Base-by-base conservation (phyloP, 2,797 vertebrate genomes). In the Crocodylus rhombifer region DNA sequence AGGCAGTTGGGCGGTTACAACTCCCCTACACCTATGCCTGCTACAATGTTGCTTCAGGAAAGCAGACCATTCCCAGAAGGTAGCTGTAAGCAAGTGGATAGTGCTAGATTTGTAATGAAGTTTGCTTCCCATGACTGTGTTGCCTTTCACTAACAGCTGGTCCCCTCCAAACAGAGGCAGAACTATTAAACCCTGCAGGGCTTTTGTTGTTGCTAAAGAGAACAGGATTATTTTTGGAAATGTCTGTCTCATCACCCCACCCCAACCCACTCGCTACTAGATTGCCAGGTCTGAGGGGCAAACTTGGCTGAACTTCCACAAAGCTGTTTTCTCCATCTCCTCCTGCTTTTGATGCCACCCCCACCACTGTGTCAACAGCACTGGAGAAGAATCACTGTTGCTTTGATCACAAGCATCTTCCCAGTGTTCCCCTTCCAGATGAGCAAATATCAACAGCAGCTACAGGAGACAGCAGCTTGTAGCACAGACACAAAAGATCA, bases 1-100 rank as follows among this genome's bases (percentile, higher is more conserved):
- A 92, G 96, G 76, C 61, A 86, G 77, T 80, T 65, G 91, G 88
- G 64, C 85, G 92, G 85, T 67, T 85, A 21, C 84, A 87, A 64
- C 33, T 86, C 5, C 25, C 33, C 61, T 73, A 77, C 74, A 83
- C 74, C 77, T 51, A 51, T 51, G 42, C 82, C 84, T 12, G 0
- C 88, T 64, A 36, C 18, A 75, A 4, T 23, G 17, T 21, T 7
- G 1, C 17, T 95, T 94, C 87, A 83, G 89, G 67, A 81, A 94
- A 93, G 33, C 79, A 86, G 51, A 73, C 55, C 56, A 74, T 15
- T 58, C n/a, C 76, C 2, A 2, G 67, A 90, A 81, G 12, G 25
- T 91, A 23, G 20, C 4, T 57, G 26, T 25, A 84, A 77, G 74
- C 63, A 84, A 90, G 56, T 78, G 78, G 86, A 76, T 14, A 33